Conservation (phyloP, 2,888 invertebrate species). For the Fragum sueziense region DNA sequence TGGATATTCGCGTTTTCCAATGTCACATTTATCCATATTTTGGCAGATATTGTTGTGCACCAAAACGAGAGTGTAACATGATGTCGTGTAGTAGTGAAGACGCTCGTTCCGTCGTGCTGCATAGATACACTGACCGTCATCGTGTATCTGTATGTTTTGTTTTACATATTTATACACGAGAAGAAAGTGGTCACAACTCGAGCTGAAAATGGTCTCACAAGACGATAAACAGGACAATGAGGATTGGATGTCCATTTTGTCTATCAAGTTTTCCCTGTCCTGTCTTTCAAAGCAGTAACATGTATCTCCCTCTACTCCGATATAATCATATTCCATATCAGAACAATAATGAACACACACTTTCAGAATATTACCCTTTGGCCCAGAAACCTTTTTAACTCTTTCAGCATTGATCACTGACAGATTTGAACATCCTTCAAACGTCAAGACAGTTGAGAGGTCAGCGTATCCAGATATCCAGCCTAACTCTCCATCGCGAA, state of each 20-base stretch:
- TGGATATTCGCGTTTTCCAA: background rate
- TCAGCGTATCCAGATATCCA: background rate
- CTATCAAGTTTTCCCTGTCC: background rate
- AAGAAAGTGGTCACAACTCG: background rate
- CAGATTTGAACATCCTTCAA: background rate
- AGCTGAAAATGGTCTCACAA: background rate
- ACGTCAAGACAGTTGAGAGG: background rate
- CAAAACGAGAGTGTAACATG: background rate
- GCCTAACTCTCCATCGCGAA: background rate
- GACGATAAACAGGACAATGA: background rate
- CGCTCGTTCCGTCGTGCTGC: background rate
- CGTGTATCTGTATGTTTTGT: background rate
- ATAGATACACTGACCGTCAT: background rate
- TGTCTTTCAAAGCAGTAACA: background rate
- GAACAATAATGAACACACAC: background rate
- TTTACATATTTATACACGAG: background rate
- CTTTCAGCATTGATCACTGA: background rate
- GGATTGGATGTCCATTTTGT: background rate
- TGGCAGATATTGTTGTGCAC: background rate
- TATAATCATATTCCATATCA: background rate
- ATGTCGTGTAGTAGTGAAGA: background rate
- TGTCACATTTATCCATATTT: background rate
- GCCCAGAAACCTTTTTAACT: background rate
- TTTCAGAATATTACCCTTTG: background rate
- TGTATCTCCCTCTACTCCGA: background rate